These are phyloP conservation scores for Syngnathus rostellatus DNA, from an alignment of 2,797 vertebrate genomes.

Conservation along the genomic window DNA sequence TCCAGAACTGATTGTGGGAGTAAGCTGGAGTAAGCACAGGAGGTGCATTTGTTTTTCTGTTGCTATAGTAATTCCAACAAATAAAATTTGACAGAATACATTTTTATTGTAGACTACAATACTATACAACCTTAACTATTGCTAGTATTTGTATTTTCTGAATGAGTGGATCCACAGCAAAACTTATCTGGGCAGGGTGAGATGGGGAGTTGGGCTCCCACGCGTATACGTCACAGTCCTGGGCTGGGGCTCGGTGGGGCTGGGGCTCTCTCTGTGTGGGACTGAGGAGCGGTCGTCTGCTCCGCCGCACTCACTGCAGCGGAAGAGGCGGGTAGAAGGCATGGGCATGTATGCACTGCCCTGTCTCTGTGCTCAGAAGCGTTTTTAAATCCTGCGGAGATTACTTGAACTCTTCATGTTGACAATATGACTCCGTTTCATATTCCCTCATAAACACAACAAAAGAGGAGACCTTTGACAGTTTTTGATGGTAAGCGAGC, in stretches of 20 bases:
- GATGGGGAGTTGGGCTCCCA: background rate
- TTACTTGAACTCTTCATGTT: background rate
- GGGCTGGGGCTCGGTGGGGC: conserved; percentile 32
- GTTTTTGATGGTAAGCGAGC: conserved; percentile 36
- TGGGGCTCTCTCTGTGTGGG: conserved; percentile 7
- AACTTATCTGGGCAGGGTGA: background rate
- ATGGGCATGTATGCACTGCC: conserved; percentile 25
- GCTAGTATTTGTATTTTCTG: too few species aligned
- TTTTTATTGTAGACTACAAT: too few species aligned
- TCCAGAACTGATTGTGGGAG: too few species aligned
- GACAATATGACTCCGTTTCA: conserved; percentile 27
- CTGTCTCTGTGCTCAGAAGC: conserved; percentile 16
- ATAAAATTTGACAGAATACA: too few species aligned
- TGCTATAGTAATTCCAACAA: too few species aligned
- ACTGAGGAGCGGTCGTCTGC: conserved; percentile 6
- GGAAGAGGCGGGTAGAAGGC: conserved; percentile 34
- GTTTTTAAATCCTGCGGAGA: conserved; percentile 4
- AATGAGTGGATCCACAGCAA: background rate
- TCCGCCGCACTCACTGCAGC: conserved; percentile 26
- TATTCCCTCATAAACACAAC: conserved; percentile 7
- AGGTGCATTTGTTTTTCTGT: too few species aligned
- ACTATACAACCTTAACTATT: too few species aligned
- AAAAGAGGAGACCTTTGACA: conserved; percentile 39
- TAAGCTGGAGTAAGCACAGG: too few species aligned
- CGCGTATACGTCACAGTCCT: conserved; percentile 1